phyloP scores from a whole-genome alignment of 2,888 invertebrate genomes.

The Chouioia cunea region DNA sequence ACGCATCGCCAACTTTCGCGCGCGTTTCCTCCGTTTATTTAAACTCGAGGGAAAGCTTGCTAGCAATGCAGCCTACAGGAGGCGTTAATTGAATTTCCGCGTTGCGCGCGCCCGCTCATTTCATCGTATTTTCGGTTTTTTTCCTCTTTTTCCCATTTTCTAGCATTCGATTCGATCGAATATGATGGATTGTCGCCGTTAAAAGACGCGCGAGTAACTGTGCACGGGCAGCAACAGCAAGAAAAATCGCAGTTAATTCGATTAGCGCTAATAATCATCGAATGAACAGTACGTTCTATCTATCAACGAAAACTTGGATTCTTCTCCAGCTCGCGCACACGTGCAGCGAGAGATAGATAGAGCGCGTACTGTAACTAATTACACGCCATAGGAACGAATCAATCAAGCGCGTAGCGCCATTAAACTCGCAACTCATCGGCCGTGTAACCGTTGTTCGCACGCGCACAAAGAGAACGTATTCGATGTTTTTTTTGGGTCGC shows the following conservation, averaged over 20 bases:
- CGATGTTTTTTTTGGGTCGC: no score
- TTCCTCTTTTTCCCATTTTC: slow-evolving; percentile 2
- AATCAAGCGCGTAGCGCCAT: slow-evolving; percentile 12
- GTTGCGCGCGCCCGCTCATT: slow-evolving; percentile 4
- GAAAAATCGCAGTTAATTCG: neutral
- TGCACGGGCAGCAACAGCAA: neutral
- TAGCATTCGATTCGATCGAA: slow-evolving; percentile 18
- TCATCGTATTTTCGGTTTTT: slow-evolving; percentile 10
- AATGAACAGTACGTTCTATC: no score
- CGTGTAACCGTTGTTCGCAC: neutral
- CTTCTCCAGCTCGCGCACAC: neutral
- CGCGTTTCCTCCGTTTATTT: no score
- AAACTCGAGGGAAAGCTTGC: no score
- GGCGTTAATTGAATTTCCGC: slow-evolving; percentile 29
- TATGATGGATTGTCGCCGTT: slow-evolving; percentile 22
- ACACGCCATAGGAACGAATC: slow-evolving; percentile 9
- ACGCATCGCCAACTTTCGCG: no score
- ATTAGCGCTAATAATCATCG: no score
- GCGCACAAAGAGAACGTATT: no score
- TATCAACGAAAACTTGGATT: neutral
- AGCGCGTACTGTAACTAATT: slow-evolving; percentile 9
- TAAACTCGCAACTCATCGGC: slow-evolving; percentile 9
- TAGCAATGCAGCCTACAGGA: no score
- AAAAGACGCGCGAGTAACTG: neutral
- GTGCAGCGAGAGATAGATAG: no score